Evolutionary conservation across 1,140 invertebrate genomes (phyloP), one percentile per base, ranked within the genome.

Genomic region (Marisa cornuarietis): DNA sequence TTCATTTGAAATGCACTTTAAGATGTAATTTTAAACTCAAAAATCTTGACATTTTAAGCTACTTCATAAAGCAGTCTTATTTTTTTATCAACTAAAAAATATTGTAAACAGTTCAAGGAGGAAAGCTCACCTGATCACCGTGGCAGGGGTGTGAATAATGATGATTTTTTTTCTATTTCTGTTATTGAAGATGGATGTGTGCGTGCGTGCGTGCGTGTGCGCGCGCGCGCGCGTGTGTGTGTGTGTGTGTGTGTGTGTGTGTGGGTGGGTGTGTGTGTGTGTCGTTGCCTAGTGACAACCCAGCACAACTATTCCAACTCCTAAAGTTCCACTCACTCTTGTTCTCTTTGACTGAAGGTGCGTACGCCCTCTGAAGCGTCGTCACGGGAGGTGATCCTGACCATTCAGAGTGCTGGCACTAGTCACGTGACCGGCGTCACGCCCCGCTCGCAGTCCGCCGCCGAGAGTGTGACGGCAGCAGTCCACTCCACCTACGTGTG

Each of bases 341-440:
- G 31, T 4, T 49, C 31, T 71, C 51, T 71, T 71, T 42, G n/a
- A 18, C 26, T 8, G 69, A 63, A 77, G 76, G n/a, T 77, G 7
- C 42, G 51, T n/a, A 77, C 76, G 65, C 76, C 76, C 14, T 77
- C 76, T 6, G 76, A 77, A 26, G 63, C 66, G 22, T 77, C 76
- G 20, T 77, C 76, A 22, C 31, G 16, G n/a, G 76, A 77, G 51
- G 76, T 77, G 61, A 68, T 77, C 24, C 65, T 77, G 63, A 77
- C 76, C 63, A 51, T 77, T 52, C 76, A 77, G 65, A 77, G 49
- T 22, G 11, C 24, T 6, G 20, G n/a, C 24, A 18, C 54, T 0
- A 24, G 20, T 77, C 51, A 77, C 63, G 22, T 77, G 14, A 66
- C 42, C 14, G 76, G 76, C 11, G 54, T 77, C 42, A 77, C 76